Conservation (phyloP, 2,797 vertebrate genomes). For the Anguilla megastoma region DNA sequence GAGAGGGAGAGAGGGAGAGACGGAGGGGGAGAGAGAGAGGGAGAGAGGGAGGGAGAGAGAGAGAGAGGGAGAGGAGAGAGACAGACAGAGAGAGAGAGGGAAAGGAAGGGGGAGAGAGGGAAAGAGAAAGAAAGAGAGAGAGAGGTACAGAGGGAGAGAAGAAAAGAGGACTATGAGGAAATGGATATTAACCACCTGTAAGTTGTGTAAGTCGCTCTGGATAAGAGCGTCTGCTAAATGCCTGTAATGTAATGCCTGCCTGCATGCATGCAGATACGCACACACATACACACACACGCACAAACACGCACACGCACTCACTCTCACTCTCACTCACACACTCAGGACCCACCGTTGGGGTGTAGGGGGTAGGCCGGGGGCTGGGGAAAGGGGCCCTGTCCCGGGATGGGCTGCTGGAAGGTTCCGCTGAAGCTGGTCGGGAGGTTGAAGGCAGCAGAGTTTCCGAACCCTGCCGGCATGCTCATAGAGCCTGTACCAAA, state of each 20-base stretch:
- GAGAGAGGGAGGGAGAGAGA: too few relatives aligned
- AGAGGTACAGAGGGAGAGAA: background rate
- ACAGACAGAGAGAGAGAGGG: background rate
- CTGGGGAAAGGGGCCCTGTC: slow-evolving; percentile 86
- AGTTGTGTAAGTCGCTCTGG: too few relatives aligned
- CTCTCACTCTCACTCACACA: slow-evolving; percentile 58
- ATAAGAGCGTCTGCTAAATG: too few relatives aligned
- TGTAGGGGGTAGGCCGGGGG: slow-evolving; percentile 89
- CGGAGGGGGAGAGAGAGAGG: too few relatives aligned
- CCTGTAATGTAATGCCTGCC: too few relatives aligned
- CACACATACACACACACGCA: slow-evolving; percentile 56
- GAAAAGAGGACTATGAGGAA: background rate
- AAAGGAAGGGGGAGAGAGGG: background rate
- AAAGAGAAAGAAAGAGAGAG: background rate
- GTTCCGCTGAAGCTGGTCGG: slow-evolving; percentile 97
- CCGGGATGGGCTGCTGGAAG: slow-evolving; percentile 90
- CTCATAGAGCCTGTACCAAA: slow-evolving; percentile 96
- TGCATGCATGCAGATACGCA: background rate
- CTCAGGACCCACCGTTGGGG: slow-evolving; percentile 74
- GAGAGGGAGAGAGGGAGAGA: background rate
- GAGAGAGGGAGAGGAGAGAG: too few relatives aligned
- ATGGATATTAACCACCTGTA: too few relatives aligned
- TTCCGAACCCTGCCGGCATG: slow-evolving; percentile 95
- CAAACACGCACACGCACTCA: slow-evolving; percentile 56
- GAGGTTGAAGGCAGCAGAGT: slow-evolving; percentile 89